These are phyloP conservation scores for Gambusia holbrooki DNA, from an alignment of 2,113 vertebrate species.

Conservation along the genomic window DNA sequence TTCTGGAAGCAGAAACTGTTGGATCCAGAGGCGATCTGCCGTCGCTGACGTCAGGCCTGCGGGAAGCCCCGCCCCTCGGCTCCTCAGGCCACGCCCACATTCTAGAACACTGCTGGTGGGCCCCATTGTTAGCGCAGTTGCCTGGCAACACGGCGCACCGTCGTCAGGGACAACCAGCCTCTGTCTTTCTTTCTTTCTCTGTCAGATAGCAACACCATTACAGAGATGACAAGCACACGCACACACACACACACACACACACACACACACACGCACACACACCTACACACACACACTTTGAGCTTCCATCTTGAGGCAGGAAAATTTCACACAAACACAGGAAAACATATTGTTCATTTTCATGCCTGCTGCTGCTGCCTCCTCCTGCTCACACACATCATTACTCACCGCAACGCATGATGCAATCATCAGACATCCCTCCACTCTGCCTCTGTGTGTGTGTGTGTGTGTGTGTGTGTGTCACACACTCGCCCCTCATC, in stretches of 20 bases:
- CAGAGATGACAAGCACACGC: constrained; percentile 47
- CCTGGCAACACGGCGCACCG: constrained; percentile 70
- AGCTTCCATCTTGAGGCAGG: constrained; percentile 60
- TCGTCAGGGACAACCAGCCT: constrained; percentile 72
- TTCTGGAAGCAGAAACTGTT: background rate
- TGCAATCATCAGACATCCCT: constrained; percentile 64
- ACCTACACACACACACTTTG: constrained; percentile 29
- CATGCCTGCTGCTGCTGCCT: constrained; percentile 19
- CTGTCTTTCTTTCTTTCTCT: constrained; percentile 36
- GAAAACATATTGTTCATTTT: constrained; percentile 64
- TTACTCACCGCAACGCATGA: constrained; percentile 47
- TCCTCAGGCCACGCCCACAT: constrained; percentile 60
- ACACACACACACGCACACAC: constrained; percentile 30
- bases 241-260: constrained; percentile 41
- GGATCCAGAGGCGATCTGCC: background rate
- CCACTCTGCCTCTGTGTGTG: background rate
- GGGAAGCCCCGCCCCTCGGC: background rate
- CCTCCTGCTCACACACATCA: constrained; percentile 20
- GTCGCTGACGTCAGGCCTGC: constrained; percentile 1
- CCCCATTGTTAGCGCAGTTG: constrained; percentile 76
- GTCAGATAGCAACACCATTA: constrained; percentile 64
- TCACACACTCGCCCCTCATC: constrained; percentile 22
- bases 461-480: background rate
- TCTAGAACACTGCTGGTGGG: constrained; percentile 56
- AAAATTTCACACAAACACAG: constrained; percentile 45